phyloP scores from a whole-genome alignment of 2,888 invertebrate species.

The Operophtera brumata region DNA sequence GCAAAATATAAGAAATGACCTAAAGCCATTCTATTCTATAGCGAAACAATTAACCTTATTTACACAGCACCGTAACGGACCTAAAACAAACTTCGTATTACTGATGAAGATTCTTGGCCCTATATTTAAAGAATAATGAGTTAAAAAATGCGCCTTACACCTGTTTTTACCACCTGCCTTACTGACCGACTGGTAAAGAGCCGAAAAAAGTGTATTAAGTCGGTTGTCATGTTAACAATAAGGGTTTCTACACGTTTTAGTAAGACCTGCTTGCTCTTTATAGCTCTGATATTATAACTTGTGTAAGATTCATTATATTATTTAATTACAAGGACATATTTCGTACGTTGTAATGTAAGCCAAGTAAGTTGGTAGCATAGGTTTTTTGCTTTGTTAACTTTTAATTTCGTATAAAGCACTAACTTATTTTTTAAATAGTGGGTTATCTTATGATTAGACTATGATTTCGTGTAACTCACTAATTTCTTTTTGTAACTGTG shows the following conservation, averaged over 20 bases:
- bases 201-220: constrained; percentile 48
- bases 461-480: no score
- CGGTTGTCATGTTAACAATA: constrained; percentile 55
- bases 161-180: constrained; percentile 70
- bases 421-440: no score
- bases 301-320: constrained; percentile 7
- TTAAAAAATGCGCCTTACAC: constrained; percentile 58
- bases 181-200: constrained; percentile 57
- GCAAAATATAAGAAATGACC: constrained; percentile 57
- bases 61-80: constrained; percentile 68
- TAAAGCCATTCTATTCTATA: constrained; percentile 4
- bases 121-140: constrained; percentile 47
- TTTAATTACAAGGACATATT: constrained; percentile 3
- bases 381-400: background rate
- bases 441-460: no score
- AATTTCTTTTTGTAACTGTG: no score
- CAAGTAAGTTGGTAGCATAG: background rate
- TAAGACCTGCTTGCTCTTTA: constrained; percentile 15
- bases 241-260: constrained; percentile 23
- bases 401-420: background rate
- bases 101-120: constrained; percentile 58
- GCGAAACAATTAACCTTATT: constrained; percentile 55
- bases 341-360: background rate
- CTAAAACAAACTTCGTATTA: constrained; percentile 72
- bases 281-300: constrained; percentile 30